These are phyloP conservation scores for Bombus fervidus DNA, from an alignment of 1,140 invertebrate species.

Conservation along the genomic window DNA sequence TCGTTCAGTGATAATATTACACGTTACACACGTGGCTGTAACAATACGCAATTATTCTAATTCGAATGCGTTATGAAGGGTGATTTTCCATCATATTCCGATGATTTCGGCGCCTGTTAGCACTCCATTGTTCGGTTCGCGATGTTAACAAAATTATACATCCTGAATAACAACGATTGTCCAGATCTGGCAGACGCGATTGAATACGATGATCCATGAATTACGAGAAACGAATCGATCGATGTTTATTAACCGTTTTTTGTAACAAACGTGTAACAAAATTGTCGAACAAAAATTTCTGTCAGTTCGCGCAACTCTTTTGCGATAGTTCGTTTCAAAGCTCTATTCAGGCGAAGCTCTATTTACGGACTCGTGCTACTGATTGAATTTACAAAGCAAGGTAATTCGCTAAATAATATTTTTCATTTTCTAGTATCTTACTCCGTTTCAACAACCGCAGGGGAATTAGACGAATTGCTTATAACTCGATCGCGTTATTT, in stretches of 20 bases:
- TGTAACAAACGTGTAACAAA: neutral
- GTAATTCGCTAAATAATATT: neutral
- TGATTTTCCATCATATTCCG: conserved; percentile 37
- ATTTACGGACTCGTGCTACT: neutral
- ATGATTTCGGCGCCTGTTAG: conserved; percentile 40
- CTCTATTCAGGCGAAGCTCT: neutral
- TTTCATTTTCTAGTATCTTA: neutral
- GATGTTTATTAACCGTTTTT: conserved; percentile 1
- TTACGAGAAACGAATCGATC: conserved; percentile 6
- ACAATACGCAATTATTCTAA: conserved; percentile 49
- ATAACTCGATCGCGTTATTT: neutral
- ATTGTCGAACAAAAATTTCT: neutral
- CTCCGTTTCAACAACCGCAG: neutral
- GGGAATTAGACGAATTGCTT: neutral
- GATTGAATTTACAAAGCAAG: neutral
- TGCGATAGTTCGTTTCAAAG: neutral
- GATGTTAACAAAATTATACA: conserved; percentile 40
- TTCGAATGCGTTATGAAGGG: conserved; percentile 26
- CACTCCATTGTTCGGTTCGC: conserved; percentile 26
- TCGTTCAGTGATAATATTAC: conserved; percentile 1
- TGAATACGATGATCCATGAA: neutral
- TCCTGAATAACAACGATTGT: conserved; percentile 45
- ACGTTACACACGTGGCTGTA: neutral
- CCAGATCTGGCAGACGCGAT: neutral
- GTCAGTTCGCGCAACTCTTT: neutral